These are phyloP conservation scores for Coilia nasus DNA, from an alignment of 2,797 vertebrate species.

Conservation along the genomic window DNA sequence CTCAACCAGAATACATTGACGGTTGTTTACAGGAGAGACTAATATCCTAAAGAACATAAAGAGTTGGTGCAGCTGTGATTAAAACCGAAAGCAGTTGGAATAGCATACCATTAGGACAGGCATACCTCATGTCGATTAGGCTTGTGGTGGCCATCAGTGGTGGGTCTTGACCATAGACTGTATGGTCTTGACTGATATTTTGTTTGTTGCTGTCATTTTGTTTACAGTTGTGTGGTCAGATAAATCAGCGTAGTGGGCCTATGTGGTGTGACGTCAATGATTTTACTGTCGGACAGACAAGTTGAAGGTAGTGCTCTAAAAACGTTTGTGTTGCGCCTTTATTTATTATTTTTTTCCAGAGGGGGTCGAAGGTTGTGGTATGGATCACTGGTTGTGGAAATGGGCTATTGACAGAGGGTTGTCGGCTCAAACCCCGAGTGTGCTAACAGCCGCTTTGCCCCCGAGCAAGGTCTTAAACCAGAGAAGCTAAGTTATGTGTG, in stretches of 20 bases:
- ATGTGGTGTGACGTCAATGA: neutral
- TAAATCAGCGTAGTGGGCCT: neutral
- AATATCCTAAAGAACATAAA: no score
- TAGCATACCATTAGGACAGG: no score
- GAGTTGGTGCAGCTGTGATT: neutral
- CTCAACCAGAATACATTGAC: no score
- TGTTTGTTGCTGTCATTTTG: no score
- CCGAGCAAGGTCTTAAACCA: neutral
- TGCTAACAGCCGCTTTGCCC: neutral
- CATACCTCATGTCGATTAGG: no score
- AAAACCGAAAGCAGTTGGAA: neutral
- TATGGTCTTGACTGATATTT: no score
- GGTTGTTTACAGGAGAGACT: no score
- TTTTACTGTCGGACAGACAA: neutral
- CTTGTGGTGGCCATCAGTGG: no score
- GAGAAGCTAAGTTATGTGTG: neutral
- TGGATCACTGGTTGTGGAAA: slow-evolving; percentile 52
- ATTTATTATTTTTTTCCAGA: neutral
- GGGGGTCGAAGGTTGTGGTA: neutral
- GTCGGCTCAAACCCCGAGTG: neutral
- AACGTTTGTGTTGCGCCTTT: neutral
- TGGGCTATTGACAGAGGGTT: slow-evolving; percentile 69
- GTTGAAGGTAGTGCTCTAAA: neutral
- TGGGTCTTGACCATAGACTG: no score
- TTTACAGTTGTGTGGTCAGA: no score